phyloP scores from a whole-genome alignment of 2,888 invertebrate species.

The Tipula helvola region DNA sequence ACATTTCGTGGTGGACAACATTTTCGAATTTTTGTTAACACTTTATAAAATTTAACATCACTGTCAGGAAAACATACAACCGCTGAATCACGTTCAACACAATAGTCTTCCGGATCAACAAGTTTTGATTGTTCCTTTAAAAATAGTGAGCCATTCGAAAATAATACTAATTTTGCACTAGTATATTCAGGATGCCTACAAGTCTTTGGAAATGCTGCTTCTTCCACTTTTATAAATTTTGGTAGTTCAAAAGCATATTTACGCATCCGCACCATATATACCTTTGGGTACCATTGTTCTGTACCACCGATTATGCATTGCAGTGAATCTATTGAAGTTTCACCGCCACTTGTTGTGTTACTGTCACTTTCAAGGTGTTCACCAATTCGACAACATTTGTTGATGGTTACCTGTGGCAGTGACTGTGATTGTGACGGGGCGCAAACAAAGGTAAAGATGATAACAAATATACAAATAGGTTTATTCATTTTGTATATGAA shows the following conservation, averaged over 20 bases:
- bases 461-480: background rate
- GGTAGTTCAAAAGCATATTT: slow-evolving; percentile 30
- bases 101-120: slow-evolving; percentile 47
- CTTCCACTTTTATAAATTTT: slow-evolving; percentile 27
- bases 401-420: slow-evolving; percentile 30
- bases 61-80: slow-evolving; percentile 44
- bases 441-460: background rate
- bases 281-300: slow-evolving; percentile 42
- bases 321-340: slow-evolving; percentile 19
- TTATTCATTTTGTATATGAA: background rate
- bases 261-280: slow-evolving; percentile 41
- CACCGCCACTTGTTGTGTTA: background rate
- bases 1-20: slow-evolving; percentile 57
- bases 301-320: slow-evolving; percentile 30
- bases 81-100: slow-evolving; percentile 52
- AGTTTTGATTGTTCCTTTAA: slow-evolving; percentile 37
- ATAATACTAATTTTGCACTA: slow-evolving; percentile 36
- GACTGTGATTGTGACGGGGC: slow-evolving; percentile 20
- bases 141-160: slow-evolving; percentile 52
- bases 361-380: slow-evolving; percentile 30
- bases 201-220: slow-evolving; percentile 31
- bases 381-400: slow-evolving; percentile 43
- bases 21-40: slow-evolving; percentile 39
- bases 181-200: slow-evolving; percentile 32
- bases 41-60: slow-evolving; percentile 18